Percentiles rank a stretch among this genome's conserved stretches.
These are phyloP conservation scores for Micropterix aruncella DNA, from an alignment of 2,888 invertebrate species.

Conservation along the genomic window DNA sequence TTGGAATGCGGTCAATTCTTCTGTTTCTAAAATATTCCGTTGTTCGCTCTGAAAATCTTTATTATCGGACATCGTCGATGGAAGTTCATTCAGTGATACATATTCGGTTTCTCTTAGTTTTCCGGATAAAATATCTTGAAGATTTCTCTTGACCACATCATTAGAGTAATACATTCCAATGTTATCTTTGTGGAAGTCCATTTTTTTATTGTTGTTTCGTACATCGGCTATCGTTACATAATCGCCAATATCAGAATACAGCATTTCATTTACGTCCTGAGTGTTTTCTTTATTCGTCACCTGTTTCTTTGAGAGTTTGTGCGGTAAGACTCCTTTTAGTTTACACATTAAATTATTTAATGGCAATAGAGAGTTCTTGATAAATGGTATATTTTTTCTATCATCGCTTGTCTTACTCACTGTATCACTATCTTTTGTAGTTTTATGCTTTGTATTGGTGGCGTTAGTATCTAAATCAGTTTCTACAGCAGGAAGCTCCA, in stretches of 20 bases:
- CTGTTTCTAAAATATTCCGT: slow-evolving; percentile 7
- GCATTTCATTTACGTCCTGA: slow-evolving; percentile 30
- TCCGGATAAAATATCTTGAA: slow-evolving; percentile 43
- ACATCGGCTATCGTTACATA: slow-evolving; percentile 79
- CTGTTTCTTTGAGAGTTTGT: slow-evolving; percentile 36
- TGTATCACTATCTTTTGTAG: slow-evolving; percentile 17
- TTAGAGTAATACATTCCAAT: slow-evolving; percentile 45
- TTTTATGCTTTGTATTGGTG: slow-evolving; percentile 16
- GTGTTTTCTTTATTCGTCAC: slow-evolving; percentile 30
- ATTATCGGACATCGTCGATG: slow-evolving; percentile 23
- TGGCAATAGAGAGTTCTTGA: slow-evolving; percentile 36
- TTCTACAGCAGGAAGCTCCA: slow-evolving; percentile 14
- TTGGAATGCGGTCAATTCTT: slow-evolving; percentile 26
- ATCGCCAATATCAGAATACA: slow-evolving; percentile 53
- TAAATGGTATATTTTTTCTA: slow-evolving; percentile 20
- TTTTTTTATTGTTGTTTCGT: slow-evolving; percentile 60
- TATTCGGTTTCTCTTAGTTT: slow-evolving; percentile 58
- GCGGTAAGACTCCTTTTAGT: slow-evolving; percentile 48
- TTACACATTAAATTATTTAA: slow-evolving; percentile 61
- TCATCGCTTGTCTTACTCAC: slow-evolving; percentile 19
- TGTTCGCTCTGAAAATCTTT: slow-evolving; percentile 3
- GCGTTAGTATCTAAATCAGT: slow-evolving; percentile 15
- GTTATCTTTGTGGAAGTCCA: slow-evolving; percentile 23
- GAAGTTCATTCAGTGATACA: slow-evolving; percentile 68
- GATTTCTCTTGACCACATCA: slow-evolving; percentile 49